Evolutionary conservation across 2,797 vertebrate species (phyloP).

Genomic region (Chiloscyllium punctatum): DNA sequence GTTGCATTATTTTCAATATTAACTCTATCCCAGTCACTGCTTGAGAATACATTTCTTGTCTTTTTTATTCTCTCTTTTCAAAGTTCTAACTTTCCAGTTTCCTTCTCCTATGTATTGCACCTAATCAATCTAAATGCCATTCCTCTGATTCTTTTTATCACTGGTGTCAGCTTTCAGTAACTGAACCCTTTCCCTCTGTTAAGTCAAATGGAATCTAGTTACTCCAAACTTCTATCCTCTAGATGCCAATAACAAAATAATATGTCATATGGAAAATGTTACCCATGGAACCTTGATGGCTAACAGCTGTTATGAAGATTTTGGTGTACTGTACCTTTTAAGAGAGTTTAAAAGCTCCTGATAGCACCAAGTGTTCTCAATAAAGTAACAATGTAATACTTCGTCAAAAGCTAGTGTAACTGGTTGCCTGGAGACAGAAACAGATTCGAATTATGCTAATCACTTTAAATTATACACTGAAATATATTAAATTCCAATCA

Average conservation of each 20-base stretch:
- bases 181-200: background rate
- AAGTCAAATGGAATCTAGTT: background rate
- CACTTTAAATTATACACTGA: too few relatives aligned
- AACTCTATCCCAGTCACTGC: background rate
- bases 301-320: background rate
- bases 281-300: background rate
- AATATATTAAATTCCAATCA: too few relatives aligned
- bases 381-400: too few relatives aligned
- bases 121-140: background rate
- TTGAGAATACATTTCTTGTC: background rate
- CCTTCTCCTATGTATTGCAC: background rate
- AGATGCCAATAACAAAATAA: constrained; percentile 9
- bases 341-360: too few relatives aligned
- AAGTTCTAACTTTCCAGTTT: background rate
- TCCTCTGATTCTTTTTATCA: background rate
- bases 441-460: too few relatives aligned
- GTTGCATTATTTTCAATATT: background rate
- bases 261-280: background rate
- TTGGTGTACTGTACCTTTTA: too few relatives aligned
- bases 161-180: background rate
- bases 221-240: background rate
- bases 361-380: too few relatives aligned
- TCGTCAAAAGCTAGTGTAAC: too few relatives aligned
- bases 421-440: too few relatives aligned
- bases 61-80: background rate